Evolutionary conservation across 1,140 invertebrate species (phyloP).

Genomic region (Heliconius hermathena): DNA sequence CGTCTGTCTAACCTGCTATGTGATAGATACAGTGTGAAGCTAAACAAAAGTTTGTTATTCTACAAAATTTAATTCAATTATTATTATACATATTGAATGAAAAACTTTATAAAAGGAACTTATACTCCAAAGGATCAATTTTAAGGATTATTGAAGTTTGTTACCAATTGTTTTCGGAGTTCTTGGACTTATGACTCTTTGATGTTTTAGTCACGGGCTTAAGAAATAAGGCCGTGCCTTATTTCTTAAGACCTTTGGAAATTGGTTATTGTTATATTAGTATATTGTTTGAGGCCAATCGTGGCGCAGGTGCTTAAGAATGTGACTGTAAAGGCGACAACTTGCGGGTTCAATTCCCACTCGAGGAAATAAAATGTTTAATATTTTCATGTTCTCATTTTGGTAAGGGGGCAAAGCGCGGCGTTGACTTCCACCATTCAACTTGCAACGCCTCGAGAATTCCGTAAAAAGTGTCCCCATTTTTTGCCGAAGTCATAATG

Average conservation of each 20-base stretch:
- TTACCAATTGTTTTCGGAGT: slow-evolving; percentile 2
- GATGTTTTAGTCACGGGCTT: background rate
- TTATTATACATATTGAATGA: background rate
- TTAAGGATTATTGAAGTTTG: background rate
- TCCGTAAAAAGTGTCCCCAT: background rate
- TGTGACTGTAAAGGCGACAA: too few relatives aligned
- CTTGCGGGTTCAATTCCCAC: too few relatives aligned
- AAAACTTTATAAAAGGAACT: background rate
- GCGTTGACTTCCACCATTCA: background rate
- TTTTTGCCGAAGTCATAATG: too few relatives aligned
- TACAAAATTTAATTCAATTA: background rate
- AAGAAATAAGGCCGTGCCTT: background rate
- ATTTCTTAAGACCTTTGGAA: too few relatives aligned
- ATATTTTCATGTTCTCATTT: background rate
- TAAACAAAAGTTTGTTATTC: too few relatives aligned
- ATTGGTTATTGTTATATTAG: background rate
- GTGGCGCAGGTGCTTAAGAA: too few relatives aligned
- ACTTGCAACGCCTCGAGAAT: background rate
- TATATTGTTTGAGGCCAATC: too few relatives aligned
- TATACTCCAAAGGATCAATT: background rate
- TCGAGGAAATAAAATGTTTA: too few relatives aligned
- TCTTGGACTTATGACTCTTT: slow-evolving; percentile 2
- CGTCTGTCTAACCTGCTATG: too few relatives aligned
- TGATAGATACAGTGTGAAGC: too few relatives aligned
- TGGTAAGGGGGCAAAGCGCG: background rate